phyloP scores from a whole-genome alignment of 2,113 vertebrate genomes.

The Takifugu flavidus region DNA sequence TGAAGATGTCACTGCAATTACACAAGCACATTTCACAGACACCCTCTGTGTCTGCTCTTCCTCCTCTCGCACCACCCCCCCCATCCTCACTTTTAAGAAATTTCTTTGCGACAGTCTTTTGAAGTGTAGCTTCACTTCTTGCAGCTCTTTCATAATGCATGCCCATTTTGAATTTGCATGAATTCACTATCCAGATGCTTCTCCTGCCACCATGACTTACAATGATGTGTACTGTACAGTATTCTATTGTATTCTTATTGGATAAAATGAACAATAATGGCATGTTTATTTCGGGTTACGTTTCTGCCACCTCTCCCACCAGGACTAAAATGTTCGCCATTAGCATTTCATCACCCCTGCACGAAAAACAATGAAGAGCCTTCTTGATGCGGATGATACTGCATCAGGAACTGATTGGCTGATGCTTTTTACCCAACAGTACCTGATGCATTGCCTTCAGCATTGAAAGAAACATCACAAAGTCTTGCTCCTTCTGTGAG shows the following conservation, averaged over 20 bases:
- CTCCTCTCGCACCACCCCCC: slow-evolving; percentile 38
- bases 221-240: slow-evolving; percentile 64
- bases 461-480: slow-evolving; percentile 85
- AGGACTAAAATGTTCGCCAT: slow-evolving; percentile 7
- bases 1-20: slow-evolving; percentile 73
- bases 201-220: slow-evolving; percentile 70
- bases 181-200: slow-evolving; percentile 71
- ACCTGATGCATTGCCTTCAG: slow-evolving; percentile 98
- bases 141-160: slow-evolving; percentile 67
- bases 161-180: slow-evolving; percentile 67
- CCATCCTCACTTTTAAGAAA: slow-evolving; percentile 44
- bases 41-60: slow-evolving; percentile 55
- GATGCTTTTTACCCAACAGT: slow-evolving; percentile 84
- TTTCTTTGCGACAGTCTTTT: slow-evolving; percentile 62
- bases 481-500: slow-evolving; percentile 12
- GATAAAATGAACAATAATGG: slow-evolving; percentile 56
- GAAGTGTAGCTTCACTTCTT: slow-evolving; percentile 64
- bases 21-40: slow-evolving; percentile 58
- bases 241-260: slow-evolving; percentile 44
- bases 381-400: slow-evolving; percentile 97
- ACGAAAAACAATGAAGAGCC: slow-evolving; percentile 52
- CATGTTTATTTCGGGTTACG: slow-evolving; percentile 33
- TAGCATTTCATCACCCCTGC: slow-evolving; percentile 9
- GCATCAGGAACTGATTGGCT: slow-evolving; percentile 99
- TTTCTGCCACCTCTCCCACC: slow-evolving; percentile 22